These are phyloP conservation scores for Leptobrachium leishanense DNA, from an alignment of 2,113 vertebrate genomes.

Conservation along the genomic window DNA sequence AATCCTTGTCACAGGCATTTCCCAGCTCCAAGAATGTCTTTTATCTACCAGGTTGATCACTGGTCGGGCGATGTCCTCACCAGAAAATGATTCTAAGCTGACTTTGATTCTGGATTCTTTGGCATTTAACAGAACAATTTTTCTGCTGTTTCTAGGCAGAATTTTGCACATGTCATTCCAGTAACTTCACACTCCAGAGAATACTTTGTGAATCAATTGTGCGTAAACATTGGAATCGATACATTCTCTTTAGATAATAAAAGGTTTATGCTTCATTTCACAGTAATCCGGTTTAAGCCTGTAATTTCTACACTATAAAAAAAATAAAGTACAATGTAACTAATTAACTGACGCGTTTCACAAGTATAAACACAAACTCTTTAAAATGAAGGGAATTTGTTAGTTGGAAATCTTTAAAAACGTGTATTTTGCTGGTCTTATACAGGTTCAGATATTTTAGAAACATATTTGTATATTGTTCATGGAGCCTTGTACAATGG, in stretches of 20 bases:
- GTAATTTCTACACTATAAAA: no score
- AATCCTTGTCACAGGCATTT: conserved; percentile 40
- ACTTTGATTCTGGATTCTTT: conserved; percentile 6
- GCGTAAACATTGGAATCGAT: neutral
- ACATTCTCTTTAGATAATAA: neutral
- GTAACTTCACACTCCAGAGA: conserved; percentile 15
- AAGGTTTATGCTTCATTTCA: no score
- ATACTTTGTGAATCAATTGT: neutral
- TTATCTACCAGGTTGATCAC: conserved; percentile 45
- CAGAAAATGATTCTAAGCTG: conserved; percentile 31
- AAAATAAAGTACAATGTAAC: no score
- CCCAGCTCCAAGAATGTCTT: conserved; percentile 37
- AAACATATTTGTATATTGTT: no score
- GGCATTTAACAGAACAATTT: neutral
- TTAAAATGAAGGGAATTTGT: no score
- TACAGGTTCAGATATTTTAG: no score
- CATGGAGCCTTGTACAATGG: no score
- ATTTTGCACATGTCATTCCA: conserved; percentile 10
- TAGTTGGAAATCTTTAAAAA: no score
- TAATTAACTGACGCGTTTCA: no score
- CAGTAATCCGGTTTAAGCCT: no score
- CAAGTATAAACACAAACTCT: no score
- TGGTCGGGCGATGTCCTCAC: conserved; percentile 17
- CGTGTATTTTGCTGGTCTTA: no score
- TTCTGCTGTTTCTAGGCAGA: neutral